These are phyloP conservation scores for Drosophila navojoa DNA, from an alignment of 1,140 invertebrate species.

Conservation along the genomic window DNA sequence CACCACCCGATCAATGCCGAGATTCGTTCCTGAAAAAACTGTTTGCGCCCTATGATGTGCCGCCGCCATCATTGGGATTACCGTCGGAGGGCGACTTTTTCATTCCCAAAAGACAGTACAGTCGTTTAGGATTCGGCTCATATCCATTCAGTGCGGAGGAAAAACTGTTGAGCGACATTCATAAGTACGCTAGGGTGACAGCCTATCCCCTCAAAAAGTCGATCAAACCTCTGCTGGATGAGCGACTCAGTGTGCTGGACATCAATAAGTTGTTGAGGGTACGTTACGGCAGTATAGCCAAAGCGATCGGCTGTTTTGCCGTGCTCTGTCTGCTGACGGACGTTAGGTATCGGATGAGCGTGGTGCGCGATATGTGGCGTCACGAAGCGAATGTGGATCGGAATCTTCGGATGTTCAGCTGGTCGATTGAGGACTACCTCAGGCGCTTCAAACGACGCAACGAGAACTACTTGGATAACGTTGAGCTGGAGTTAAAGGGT, in stretches of 20 bases:
- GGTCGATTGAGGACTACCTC: conserved; percentile 49
- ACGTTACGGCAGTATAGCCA: conserved; percentile 31
- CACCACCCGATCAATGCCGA: no score
- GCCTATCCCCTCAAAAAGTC: no score
- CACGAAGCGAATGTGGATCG: neutral
- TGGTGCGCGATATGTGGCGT: conserved; percentile 27
- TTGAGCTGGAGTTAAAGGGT: conserved; percentile 20
- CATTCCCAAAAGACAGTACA: no score
- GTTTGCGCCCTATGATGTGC: no score
- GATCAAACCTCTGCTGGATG: no score
- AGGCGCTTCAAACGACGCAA: conserved; percentile 38
- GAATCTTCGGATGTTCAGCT: conserved; percentile 37
- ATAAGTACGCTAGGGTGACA: no score
- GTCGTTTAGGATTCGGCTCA: neutral
- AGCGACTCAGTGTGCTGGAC: neutral
- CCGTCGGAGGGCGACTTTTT: no score
- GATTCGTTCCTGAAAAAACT: no score
- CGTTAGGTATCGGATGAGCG: conserved; percentile 7
- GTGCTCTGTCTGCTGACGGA: conserved; percentile 33
- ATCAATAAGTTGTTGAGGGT: conserved; percentile 26
- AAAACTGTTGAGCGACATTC: neutral
- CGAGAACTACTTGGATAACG: conserved; percentile 43
- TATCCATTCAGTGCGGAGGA: neutral
- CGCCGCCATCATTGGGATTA: no score
- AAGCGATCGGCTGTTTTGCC: conserved; percentile 23